phyloP scores from a whole-genome alignment of 2,797 vertebrate species.

The Microtus obscurus region DNA sequence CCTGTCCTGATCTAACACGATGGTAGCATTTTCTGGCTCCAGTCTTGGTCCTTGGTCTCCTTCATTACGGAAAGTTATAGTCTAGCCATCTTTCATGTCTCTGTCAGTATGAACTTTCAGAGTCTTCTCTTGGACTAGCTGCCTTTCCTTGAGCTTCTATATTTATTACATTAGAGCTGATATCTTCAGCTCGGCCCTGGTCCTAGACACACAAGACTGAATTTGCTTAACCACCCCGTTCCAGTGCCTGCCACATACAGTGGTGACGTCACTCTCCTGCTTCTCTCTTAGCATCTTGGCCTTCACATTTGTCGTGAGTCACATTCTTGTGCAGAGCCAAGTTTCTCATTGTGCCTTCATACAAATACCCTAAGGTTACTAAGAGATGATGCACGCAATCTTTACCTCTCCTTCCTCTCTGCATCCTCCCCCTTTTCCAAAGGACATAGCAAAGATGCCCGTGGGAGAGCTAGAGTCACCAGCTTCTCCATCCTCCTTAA shows the following conservation, averaged over 20 bases:
- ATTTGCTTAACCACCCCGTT: neutral
- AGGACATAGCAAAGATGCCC: neutral
- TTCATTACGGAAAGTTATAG: neutral
- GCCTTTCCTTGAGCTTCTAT: neutral
- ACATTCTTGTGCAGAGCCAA: neutral
- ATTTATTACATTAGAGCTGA: neutral
- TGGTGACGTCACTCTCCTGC: neutral
- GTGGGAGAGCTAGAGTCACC: neutral
- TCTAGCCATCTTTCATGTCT: neutral
- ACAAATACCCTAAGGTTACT: neutral
- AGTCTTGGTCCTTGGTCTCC: neutral
- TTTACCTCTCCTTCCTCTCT: neutral
- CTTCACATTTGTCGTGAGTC: no score
- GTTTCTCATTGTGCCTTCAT: neutral
- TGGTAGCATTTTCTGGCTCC: neutral
- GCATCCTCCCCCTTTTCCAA: neutral
- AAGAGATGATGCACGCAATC: neutral
- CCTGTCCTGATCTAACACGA: slow-evolving; percentile 90
- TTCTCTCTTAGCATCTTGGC: neutral
- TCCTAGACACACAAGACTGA: neutral
- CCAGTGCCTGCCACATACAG: neutral
- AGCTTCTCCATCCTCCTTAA: neutral
- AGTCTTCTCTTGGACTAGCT: neutral
- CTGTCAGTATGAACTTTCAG: neutral
- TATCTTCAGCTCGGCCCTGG: neutral